phyloP scores from a whole-genome alignment of 2,888 invertebrate genomes.

The Troides oblongomaculatus region DNA sequence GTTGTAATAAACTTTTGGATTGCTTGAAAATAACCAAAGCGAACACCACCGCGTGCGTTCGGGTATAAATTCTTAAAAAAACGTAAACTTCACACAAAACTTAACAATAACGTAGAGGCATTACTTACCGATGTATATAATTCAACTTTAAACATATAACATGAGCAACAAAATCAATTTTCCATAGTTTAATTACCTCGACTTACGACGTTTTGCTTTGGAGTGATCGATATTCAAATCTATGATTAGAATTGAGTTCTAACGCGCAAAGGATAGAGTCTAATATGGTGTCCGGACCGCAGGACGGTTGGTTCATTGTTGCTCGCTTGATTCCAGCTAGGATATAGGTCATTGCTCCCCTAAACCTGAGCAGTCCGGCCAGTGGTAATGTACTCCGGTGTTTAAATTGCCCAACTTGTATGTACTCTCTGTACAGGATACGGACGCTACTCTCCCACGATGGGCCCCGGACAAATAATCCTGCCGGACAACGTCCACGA shows the following conservation, averaged over 20 bases:
- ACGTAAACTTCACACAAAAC: slow-evolving; percentile 65
- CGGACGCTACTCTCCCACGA: slow-evolving; percentile 52
- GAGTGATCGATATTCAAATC: slow-evolving; percentile 48
- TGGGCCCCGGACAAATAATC: slow-evolving; percentile 52
- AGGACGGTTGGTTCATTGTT: slow-evolving; percentile 61
- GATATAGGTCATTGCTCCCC: slow-evolving; percentile 80
- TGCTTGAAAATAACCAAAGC: slow-evolving; percentile 73
- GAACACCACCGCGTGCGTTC: slow-evolving; percentile 55
- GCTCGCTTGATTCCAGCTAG: slow-evolving; percentile 59
- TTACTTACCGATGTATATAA: slow-evolving; percentile 34
- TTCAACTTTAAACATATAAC: slow-evolving; percentile 45
- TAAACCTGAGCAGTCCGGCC: slow-evolving; percentile 78
- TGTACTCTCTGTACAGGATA: slow-evolving; percentile 76
- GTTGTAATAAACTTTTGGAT: slow-evolving; percentile 76
- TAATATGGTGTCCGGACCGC: slow-evolving; percentile 55
- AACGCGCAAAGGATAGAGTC: slow-evolving; percentile 72
- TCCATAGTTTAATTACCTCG: slow-evolving; percentile 40
- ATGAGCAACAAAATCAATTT: slow-evolving; percentile 61
- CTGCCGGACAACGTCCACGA: slow-evolving; percentile 48
- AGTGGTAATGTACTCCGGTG: slow-evolving; percentile 74
- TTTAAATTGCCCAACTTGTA: slow-evolving; percentile 77
- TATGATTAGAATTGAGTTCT: slow-evolving; percentile 73
- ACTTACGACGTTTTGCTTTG: slow-evolving; percentile 57
- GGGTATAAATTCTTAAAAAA: slow-evolving; percentile 77
- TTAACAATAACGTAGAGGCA: slow-evolving; percentile 41